Evolutionary conservation across 2,797 vertebrate species (phyloP).

Genomic region (Phataginus tetradactyla): DNA sequence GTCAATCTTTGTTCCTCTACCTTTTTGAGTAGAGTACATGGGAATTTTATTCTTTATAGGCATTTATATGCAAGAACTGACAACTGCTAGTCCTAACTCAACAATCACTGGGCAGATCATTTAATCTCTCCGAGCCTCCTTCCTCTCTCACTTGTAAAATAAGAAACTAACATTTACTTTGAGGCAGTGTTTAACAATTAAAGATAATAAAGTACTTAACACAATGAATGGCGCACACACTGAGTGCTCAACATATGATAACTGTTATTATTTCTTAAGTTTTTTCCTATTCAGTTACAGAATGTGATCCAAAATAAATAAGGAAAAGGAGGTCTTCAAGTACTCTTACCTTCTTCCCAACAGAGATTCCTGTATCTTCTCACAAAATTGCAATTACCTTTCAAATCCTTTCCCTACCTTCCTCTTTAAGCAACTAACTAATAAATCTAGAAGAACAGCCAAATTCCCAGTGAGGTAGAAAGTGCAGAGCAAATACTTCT

Average conservation of each 20-base stretch:
- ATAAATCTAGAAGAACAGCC: not conserved
- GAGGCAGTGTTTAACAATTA: not conserved
- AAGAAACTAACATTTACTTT: not conserved
- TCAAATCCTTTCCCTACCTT: not conserved
- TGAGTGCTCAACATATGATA: not conserved
- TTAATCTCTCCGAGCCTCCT: not conserved
- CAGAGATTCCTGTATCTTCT: not conserved
- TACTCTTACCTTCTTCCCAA: not conserved
- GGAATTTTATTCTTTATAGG: not conserved
- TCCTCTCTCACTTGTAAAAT: not conserved
- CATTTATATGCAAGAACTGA: not conserved
- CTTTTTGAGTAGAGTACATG: not conserved
- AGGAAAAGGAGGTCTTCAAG: not conserved
- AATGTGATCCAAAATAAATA: not conserved
- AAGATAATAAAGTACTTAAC: not conserved
- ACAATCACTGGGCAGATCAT: not conserved
- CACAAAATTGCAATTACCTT: constrained; percentile 20
- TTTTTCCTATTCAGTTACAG: not conserved
- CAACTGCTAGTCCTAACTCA: not conserved
- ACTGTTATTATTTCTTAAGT: not conserved
- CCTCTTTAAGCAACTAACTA: not conserved
- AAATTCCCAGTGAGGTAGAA: not conserved
- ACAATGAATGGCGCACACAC: not conserved
- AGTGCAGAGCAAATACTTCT: not conserved
- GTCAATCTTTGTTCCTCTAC: not conserved